Conservation (phyloP, 2,888 invertebrate genomes). For the Callinectes sapidus region DNA sequence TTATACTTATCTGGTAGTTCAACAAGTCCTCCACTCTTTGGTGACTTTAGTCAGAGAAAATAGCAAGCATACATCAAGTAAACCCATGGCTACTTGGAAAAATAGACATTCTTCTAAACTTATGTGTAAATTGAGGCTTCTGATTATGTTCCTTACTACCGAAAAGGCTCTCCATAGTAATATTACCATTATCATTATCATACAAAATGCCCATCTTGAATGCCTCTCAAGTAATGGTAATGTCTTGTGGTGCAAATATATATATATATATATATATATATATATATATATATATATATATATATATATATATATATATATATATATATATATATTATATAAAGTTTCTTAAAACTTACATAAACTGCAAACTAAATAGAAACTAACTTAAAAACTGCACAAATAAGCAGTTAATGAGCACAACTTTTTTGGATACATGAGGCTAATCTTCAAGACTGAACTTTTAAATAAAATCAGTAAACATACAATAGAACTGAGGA, state of each 20-base stretch:
- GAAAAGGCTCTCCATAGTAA: background rate
- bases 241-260: conserved; percentile 1
- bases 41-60: background rate
- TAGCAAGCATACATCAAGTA: background rate
- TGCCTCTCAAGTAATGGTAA: conserved; percentile 18
- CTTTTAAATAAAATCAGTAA: background rate
- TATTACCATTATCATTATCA: background rate
- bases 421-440: background rate
- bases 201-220: conserved; percentile 19
- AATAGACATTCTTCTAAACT: background rate
- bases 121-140: background rate
- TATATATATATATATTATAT: background rate
- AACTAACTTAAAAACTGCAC: background rate
- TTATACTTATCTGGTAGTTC: background rate
- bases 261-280: background rate
- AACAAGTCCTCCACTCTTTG: background rate
- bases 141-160: background rate
- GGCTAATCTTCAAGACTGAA: background rate
- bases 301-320: background rate
- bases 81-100: conserved; percentile 3
- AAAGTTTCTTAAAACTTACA: background rate
- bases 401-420: conserved; percentile 3
- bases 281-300: background rate
- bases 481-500: background rate
- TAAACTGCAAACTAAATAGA: background rate